Evolutionary conservation across 2,113 vertebrate species (phyloP).

Genomic region (Rhodinocichla rosea): DNA sequence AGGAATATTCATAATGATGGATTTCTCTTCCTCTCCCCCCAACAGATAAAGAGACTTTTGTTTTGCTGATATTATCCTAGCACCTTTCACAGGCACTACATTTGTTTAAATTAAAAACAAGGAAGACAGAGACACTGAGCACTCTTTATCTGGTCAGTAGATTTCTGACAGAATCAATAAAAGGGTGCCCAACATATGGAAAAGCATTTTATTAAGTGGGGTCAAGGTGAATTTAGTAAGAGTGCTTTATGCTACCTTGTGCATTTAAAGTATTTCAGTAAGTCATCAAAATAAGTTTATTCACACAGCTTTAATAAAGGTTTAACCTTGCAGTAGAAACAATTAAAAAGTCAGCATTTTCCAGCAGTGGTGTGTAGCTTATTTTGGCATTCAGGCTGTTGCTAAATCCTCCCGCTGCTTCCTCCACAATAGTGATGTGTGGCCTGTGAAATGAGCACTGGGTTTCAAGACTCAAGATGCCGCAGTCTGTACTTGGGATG

Average conservation of each 20-base stretch:
- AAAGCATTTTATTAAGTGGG: conserved; percentile 29
- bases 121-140: neutral
- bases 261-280: conserved; percentile 23
- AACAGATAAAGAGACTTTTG: conserved; percentile 16
- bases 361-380: neutral
- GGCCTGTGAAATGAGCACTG: conserved; percentile 36
- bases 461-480: neutral
- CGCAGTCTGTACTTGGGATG: neutral
- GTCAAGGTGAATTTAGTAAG: neutral
- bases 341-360: conserved; percentile 38
- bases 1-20: neutral
- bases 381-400: conserved; percentile 19
- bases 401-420: conserved; percentile 50
- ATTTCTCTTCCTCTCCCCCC: neutral
- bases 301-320: conserved; percentile 32
- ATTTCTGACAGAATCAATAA: conserved; percentile 18
- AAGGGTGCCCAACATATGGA: neutral
- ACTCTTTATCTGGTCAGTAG: conserved; percentile 16
- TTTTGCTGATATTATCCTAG: conserved; percentile 13
- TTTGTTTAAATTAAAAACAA: conserved; percentile 34
- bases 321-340: conserved; percentile 26
- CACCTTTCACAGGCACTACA: conserved; percentile 15
- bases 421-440: conserved; percentile 38
- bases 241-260: neutral
- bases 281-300: conserved; percentile 25